Evolutionary conservation across 64 coral and sea anemone species (phyloP).

Genomic region (Cladopsammia gracilis): DNA sequence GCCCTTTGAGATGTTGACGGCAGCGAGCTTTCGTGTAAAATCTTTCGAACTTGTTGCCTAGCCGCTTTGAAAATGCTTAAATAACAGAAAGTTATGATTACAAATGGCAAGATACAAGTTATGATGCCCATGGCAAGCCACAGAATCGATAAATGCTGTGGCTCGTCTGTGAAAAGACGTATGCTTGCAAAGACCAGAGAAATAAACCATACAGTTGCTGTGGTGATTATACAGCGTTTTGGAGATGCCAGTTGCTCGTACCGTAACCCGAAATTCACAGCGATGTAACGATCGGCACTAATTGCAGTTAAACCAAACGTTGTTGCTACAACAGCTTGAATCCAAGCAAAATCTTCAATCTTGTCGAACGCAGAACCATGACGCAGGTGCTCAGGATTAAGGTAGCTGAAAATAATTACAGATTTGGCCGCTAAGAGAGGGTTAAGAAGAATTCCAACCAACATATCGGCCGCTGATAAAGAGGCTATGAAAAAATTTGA

Average conservation of each 20-base stretch:
- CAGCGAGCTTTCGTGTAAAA: conserved; percentile 21
- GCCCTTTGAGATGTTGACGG: not conserved
- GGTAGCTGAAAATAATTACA: conserved; percentile 36
- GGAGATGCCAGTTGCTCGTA: conserved; percentile 41
- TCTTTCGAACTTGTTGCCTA: conserved; percentile 55
- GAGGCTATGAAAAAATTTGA: conserved; percentile 86
- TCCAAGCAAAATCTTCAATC: conserved; percentile 51
- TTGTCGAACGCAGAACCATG: conserved; percentile 25
- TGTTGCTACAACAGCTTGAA: conserved; percentile 62
- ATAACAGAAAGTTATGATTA: conserved; percentile 77
- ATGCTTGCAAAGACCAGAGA: conserved; percentile 26
- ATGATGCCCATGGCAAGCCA: conserved; percentile 25
- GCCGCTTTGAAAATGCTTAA: conserved; percentile 65
- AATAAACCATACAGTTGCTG: conserved; percentile 31
- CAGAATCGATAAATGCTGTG: conserved; percentile 3
- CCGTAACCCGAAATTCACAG: conserved; percentile 68
- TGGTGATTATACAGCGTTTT: conserved; percentile 21
- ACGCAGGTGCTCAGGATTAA: not conserved
- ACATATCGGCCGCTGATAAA: conserved; percentile 61
- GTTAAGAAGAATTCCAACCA: conserved; percentile 69
- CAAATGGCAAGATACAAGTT: conserved; percentile 39
- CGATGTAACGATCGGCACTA: conserved; percentile 75
- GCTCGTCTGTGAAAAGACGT: conserved; percentile 36
- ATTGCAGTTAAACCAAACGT: conserved; percentile 67
- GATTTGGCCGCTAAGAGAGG: conserved; percentile 35